Conservation (phyloP, 1,140 invertebrate species). For the Ostrea denselamellosa region DNA sequence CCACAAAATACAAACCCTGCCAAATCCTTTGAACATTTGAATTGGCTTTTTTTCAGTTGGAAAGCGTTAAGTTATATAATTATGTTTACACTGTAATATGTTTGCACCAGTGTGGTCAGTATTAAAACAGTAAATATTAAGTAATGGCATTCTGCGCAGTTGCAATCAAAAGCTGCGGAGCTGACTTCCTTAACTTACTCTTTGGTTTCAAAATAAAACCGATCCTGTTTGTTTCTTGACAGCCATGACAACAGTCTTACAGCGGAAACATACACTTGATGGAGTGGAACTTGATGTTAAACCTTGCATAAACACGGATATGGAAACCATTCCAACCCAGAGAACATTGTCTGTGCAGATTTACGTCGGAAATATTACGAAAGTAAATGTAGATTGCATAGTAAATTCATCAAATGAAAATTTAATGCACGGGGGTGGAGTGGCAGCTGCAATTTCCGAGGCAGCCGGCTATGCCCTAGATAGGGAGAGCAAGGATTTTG, state of each 20-base stretch:
- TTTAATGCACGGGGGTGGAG: slow-evolving; percentile 89
- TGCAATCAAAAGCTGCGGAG: too few relatives aligned
- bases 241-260: neutral
- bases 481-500: slow-evolving; percentile 57
- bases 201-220: too few relatives aligned
- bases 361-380: slow-evolving; percentile 87
- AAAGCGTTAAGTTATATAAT: too few relatives aligned
- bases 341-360: slow-evolving; percentile 47
- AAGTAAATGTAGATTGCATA: slow-evolving; percentile 90
- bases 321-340: neutral
- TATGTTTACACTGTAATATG: too few relatives aligned
- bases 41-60: too few relatives aligned
- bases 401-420: slow-evolving; percentile 92
- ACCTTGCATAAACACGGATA: neutral
- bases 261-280: neutral
- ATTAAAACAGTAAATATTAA: too few relatives aligned
- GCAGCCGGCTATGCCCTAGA: slow-evolving; percentile 59
- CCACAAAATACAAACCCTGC: too few relatives aligned
- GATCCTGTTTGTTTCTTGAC: neutral
- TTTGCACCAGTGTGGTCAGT: too few relatives aligned
- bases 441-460: slow-evolving; percentile 88
- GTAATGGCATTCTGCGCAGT: too few relatives aligned
- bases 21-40: too few relatives aligned
- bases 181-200: too few relatives aligned
- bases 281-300: neutral